A percentile compares a stretch with the other conserved stretches of the same genome.
Conservation (phyloP, 2,113 vertebrate species). For the Malaclemys terrapin region DNA sequence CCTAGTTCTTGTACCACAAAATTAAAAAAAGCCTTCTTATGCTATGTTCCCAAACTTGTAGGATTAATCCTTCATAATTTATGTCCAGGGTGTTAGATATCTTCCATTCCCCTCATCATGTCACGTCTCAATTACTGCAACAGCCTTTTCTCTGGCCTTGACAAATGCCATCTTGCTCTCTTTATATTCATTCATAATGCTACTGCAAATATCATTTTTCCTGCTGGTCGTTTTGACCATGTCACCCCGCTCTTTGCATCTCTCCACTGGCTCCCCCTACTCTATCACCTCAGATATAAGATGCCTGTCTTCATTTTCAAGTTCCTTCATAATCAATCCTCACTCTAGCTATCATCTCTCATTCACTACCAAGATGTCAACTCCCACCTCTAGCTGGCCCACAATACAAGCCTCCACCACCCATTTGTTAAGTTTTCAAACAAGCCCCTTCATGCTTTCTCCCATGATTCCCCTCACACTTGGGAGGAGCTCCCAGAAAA, state of each 20-base stretch:
- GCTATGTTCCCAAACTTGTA: background rate
- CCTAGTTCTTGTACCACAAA: background rate
- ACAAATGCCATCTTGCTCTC: accelerated
- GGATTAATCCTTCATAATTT: background rate
- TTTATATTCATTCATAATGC: background rate
- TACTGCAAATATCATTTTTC: too few species aligned
- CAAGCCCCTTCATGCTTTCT: background rate
- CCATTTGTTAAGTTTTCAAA: too few species aligned
- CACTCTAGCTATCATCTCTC: background rate
- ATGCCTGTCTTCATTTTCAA: background rate
- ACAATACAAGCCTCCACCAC: background rate
- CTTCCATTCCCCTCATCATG: background rate
- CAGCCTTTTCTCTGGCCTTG: background rate
- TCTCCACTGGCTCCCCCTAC: background rate
- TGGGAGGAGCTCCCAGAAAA: background rate
- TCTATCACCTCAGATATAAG: background rate
- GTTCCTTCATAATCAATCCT: background rate
- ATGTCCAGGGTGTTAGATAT: background rate
- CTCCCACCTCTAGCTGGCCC: background rate
- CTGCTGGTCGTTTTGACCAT: too few species aligned
- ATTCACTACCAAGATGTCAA: background rate
- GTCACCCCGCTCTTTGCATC: too few species aligned
- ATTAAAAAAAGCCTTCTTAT: background rate
- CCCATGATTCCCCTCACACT: background rate
- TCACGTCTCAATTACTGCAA: background rate